Base-by-base conservation (phyloP, 2,888 invertebrate genomes). In the Agriopis aurantiaria region DNA sequence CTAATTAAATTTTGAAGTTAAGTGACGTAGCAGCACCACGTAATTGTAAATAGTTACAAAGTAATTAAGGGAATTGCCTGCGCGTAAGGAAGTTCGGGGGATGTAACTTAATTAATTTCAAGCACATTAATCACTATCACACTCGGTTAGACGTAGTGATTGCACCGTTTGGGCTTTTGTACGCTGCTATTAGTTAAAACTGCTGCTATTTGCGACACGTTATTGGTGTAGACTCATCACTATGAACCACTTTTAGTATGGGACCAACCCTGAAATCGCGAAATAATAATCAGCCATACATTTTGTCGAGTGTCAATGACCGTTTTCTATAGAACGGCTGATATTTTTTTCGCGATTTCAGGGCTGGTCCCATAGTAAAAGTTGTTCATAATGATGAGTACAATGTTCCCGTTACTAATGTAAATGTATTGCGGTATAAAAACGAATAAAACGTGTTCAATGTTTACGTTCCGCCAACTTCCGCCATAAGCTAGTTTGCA, bases 11-110 rank as follows among this genome's bases (percentile, higher is more conserved):
- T 70, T 70, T 66, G 66, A 66, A 70, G 66, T 66, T 66, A 70
- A 70, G 70, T 66, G 70, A 70, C 70, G 70, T 66, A 70, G 58
- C 62, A 43, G 66, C 66, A 63, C 66, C 70, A 23, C 66, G 70
- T 70, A 70, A 70, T 70, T 70, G 70, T 70, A 70, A 70, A 70
- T 70, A 70, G 70, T 70, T 70, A 70, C 66, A 70, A 70, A 70
- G 70, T 70, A 66, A 70, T 70, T 70, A 70, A 59, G 66, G 66
- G 66, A 70, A 70, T 66, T 70, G 70, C 70, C 65, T 53, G 62
- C 59, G 58, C 49, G 66, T 59, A 70, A 70, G 70, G 70, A 70
- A 70, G 66, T 63, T 66, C 60, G 60, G 69, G 63, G 70, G 62
- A 66, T 66, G 70, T 70, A 66, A 66, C 70, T 70, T 70, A 66